Conservation (phyloP, 2,113 vertebrate genomes). For the Pygoscelis adeliae region DNA sequence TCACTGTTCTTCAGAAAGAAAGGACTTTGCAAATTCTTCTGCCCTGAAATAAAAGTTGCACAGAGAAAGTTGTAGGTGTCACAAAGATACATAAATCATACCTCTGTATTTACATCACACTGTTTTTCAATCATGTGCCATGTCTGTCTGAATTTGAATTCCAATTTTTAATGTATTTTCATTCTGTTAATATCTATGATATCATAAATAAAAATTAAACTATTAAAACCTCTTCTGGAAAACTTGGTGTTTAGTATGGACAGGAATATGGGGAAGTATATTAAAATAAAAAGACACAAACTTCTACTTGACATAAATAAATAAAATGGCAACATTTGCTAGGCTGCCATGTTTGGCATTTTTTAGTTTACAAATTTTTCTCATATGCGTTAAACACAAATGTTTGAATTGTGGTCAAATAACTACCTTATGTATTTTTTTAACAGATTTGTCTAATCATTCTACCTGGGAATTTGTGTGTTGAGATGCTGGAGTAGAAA, state of each 20-base stretch:
- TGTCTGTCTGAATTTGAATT: not conserved
- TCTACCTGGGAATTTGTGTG: not conserved
- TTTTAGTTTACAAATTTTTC: not conserved
- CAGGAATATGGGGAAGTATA: not conserved
- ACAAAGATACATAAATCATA: not conserved
- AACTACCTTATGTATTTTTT: not conserved
- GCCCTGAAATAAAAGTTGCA: not conserved
- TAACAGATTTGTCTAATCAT: not conserved
- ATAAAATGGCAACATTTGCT: not conserved
- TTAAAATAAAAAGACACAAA: not conserved
- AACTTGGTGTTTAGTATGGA: not conserved
- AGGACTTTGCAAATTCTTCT: not conserved
- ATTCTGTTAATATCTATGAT: not conserved
- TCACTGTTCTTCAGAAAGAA: not conserved
- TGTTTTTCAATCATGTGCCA: not conserved
- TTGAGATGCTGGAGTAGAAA: not conserved
- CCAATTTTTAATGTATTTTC: not conserved
- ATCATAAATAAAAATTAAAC: not conserved
- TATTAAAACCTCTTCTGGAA: not conserved
- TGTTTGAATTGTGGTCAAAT: not conserved
- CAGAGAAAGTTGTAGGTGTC: not conserved
- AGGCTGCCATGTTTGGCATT: not conserved
- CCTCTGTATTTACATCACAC: not conserved
- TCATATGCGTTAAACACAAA: not conserved
- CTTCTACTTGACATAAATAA: not conserved